Conservation (phyloP, 1,140 invertebrate species). For the Monomorium pharaonis region DNA sequence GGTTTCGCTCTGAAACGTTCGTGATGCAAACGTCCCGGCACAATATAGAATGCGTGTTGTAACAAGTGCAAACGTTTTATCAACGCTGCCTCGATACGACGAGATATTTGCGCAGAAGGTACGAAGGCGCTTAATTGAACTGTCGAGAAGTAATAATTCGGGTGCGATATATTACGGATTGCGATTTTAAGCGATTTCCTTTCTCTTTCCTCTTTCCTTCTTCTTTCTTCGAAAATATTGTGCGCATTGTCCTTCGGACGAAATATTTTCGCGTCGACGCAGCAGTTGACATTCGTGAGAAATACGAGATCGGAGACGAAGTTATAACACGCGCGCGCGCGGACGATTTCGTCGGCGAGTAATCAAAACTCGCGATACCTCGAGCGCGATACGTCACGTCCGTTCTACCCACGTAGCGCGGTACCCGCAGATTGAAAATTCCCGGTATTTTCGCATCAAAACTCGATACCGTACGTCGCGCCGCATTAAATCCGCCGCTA, state of each 20-base stretch:
- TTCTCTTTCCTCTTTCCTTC: neutral
- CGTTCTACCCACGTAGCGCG: neutral
- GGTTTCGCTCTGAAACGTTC: neutral
- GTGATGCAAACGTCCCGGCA: constrained; percentile 16
- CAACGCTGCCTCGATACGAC: neutral
- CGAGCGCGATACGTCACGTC: constrained; percentile 48
- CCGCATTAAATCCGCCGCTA: constrained; percentile 42
- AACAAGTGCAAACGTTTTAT: constrained; percentile 35
- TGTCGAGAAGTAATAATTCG: neutral
- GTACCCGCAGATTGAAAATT: constrained; percentile 49
- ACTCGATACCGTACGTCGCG: constrained; percentile 27
- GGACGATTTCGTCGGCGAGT: constrained; percentile 28
- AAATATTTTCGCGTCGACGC: constrained; percentile 10
- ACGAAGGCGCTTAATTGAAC: constrained; percentile 11
- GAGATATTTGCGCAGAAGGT: constrained; percentile 13
- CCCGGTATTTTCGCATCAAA: constrained; percentile 49
- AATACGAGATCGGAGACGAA: constrained; percentile 18
- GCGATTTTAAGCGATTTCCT: neutral
- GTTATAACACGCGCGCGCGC: neutral
- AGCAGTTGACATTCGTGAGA: constrained; percentile 24
- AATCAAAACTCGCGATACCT: constrained; percentile 50
- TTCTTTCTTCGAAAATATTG: neutral
- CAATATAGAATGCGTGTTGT: constrained; percentile 20
- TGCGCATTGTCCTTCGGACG: neutral
- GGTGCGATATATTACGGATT: neutral